These are phyloP conservation scores for Siniperca scherzeri DNA, from an alignment of 2,797 vertebrate species.

Conservation along the genomic window DNA sequence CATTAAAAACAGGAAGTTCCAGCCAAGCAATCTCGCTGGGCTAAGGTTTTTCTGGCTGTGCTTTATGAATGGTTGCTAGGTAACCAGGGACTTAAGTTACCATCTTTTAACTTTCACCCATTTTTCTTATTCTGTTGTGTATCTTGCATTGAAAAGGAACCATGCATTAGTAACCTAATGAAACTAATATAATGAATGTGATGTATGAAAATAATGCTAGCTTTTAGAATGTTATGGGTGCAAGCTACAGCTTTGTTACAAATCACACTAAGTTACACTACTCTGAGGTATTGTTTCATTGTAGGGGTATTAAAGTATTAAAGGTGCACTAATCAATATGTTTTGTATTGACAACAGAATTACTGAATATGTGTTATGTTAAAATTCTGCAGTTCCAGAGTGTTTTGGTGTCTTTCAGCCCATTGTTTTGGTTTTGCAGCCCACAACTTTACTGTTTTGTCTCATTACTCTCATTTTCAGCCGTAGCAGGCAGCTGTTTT, in stretches of 20 bases:
- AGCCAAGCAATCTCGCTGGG: slow-evolving; percentile 65
- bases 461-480: background rate
- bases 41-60: slow-evolving; percentile 46
- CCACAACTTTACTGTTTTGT: background rate
- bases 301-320: background rate
- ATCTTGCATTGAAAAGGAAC: slow-evolving; percentile 6
- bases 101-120: slow-evolving; percentile 50
- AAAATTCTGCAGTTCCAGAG: background rate
- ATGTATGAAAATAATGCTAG: background rate
- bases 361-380: background rate
- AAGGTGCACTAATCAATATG: background rate
- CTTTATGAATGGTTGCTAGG: slow-evolving; percentile 70
- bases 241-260: background rate
- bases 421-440: background rate
- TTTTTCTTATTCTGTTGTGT: slow-evolving; percentile 27
- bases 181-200: too few relatives aligned
- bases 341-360: background rate
- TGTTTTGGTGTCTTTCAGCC: background rate
- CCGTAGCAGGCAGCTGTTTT: background rate
- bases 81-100: slow-evolving; percentile 65
- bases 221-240: background rate
- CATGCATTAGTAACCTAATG: background rate
- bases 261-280: too few relatives aligned
- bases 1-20: slow-evolving; percentile 56
- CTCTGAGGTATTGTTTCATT: background rate